These are phyloP conservation scores for Halocaridina rubra DNA, from an alignment of 2,888 invertebrate species.

Conservation along the genomic window DNA sequence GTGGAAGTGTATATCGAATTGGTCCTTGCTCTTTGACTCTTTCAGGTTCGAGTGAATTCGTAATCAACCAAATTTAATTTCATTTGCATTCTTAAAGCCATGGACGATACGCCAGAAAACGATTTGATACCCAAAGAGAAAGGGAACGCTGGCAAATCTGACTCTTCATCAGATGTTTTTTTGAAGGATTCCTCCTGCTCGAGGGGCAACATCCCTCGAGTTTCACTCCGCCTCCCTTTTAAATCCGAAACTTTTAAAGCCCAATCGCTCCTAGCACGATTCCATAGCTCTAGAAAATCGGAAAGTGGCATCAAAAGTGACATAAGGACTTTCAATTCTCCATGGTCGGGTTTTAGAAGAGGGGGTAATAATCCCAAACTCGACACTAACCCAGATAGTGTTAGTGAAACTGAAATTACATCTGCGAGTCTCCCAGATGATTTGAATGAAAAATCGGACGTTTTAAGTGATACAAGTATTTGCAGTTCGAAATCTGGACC, in stretches of 20 bases:
- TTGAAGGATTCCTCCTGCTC: background rate
- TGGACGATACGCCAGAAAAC: conserved; percentile 32
- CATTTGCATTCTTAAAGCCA: conserved; percentile 13
- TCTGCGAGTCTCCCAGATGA: conserved; percentile 51
- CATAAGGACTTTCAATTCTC: background rate
- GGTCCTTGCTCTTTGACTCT: background rate
- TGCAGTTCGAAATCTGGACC: background rate
- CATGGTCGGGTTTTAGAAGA: background rate
- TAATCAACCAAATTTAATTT: background rate
- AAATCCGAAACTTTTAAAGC: conserved; percentile 43
- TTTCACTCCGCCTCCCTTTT: conserved; percentile 34
- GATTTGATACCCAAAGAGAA: background rate
- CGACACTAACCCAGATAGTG: background rate
- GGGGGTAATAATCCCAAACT: background rate
- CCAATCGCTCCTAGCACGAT: conserved; percentile 36
- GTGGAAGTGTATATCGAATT: background rate
- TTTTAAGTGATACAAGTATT: background rate
- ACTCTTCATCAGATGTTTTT: background rate
- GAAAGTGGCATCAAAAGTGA: conserved; percentile 48
- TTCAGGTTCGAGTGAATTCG: background rate
- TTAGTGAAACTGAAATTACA: conserved; percentile 20
- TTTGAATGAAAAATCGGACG: conserved; percentile 18
- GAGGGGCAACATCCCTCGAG: conserved; percentile 4
- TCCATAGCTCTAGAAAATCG: conserved; percentile 49
- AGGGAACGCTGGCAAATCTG: background rate